phyloP scores from a whole-genome alignment of 2,888 invertebrate species.

The Trissoscelio sp. region DNA sequence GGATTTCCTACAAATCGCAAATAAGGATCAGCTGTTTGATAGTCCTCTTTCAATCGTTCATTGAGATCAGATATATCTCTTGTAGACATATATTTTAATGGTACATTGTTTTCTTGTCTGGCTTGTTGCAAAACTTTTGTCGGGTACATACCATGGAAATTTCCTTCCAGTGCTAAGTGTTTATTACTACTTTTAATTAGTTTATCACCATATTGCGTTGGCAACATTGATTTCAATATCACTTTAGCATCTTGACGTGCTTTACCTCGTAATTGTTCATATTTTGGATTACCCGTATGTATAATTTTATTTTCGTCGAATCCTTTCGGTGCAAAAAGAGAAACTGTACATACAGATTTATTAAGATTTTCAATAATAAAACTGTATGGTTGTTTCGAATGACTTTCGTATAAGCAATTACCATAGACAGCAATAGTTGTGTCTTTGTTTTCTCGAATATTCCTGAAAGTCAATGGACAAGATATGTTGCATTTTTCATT shows the following conservation, averaged over 20 bases:
- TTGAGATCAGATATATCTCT: slow-evolving; percentile 15
- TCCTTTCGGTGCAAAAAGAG: too few relatives aligned
- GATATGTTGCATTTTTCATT: too few relatives aligned
- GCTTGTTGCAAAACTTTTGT: slow-evolving; percentile 18
- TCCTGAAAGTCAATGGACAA: too few relatives aligned
- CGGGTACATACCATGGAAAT: background rate
- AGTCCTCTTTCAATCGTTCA: background rate
- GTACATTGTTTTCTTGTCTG: background rate
- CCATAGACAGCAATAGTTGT: background rate
- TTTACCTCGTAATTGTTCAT: background rate
- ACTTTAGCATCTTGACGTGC: background rate
- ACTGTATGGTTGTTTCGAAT: too few relatives aligned
- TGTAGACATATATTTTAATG: background rate
- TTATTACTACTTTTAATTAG: background rate
- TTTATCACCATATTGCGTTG: background rate
- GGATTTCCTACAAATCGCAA: background rate
- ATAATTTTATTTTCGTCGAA: too few relatives aligned
- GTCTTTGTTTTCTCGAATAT: background rate
- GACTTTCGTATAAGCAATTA: too few relatives aligned
- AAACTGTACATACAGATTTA: too few relatives aligned
- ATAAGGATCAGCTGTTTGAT: background rate
- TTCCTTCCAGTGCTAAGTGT: background rate
- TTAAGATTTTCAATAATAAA: too few relatives aligned
- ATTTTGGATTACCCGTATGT: background rate
- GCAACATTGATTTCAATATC: background rate